Evolutionary conservation across 1,140 invertebrate genomes (phyloP).

Genomic region (Apis laboriosa): DNA sequence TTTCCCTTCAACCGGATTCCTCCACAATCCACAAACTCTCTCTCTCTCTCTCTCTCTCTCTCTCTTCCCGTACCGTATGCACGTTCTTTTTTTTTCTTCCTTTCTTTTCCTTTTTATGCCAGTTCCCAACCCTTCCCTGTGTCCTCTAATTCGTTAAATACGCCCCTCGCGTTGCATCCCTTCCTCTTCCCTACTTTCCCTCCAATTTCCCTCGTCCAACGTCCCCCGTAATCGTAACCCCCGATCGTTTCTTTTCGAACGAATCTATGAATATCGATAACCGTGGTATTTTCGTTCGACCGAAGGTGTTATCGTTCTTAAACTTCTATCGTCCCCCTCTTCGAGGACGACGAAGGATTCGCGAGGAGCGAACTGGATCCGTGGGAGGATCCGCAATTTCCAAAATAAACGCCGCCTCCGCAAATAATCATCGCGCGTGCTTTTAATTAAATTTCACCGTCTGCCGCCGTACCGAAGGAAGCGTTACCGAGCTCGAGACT

Average conservation of each 20-base stretch:
- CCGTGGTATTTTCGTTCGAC: slow-evolving; percentile 19
- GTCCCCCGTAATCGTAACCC: neutral
- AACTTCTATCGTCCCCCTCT: neutral
- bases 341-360: slow-evolving; percentile 4
- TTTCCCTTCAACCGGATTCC: slow-evolving; percentile 54
- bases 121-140: slow-evolving; percentile 25
- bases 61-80: slow-evolving; percentile 18
- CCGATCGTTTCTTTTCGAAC: neutral
- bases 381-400: slow-evolving; percentile 73
- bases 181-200: neutral
- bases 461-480: slow-evolving; percentile 57
- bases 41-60: neutral
- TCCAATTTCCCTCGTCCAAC: neutral
- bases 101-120: neutral
- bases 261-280: neutral
- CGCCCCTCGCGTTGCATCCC: slow-evolving; percentile 20
- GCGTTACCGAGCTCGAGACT: slow-evolving; percentile 60
- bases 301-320: neutral
- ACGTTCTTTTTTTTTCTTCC: neutral
- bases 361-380: slow-evolving; percentile 55
- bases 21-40: slow-evolving; percentile 46
- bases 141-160: slow-evolving; percentile 47
- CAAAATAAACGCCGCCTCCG: slow-evolving; percentile 80
- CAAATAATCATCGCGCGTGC: slow-evolving; percentile 82
- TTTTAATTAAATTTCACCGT: slow-evolving; percentile 81